Evolutionary conservation across 1,140 invertebrate genomes (phyloP).

Genomic region (Drosophila prosaltans): DNA sequence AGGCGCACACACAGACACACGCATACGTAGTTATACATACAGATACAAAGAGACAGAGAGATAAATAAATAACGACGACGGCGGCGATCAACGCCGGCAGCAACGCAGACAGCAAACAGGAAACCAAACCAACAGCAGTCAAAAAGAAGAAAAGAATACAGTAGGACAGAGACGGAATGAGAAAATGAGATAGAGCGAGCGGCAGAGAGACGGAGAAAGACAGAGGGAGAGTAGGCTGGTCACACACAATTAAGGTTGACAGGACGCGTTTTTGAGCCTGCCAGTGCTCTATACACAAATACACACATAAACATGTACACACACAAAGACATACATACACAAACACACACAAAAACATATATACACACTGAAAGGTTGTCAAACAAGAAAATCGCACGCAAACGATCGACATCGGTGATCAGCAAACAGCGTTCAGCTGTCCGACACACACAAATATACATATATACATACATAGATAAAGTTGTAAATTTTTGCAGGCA

Average conservation of each 20-base stretch:
- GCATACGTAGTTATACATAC: constrained; percentile 21
- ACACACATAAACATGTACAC: constrained; percentile 4
- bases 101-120: constrained; percentile 64
- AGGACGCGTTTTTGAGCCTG: constrained; percentile 38
- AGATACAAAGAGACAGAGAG: constrained; percentile 42
- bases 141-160: constrained; percentile 25
- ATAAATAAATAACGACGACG: constrained; percentile 76
- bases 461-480: constrained; percentile 56
- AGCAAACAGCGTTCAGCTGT: neutral
- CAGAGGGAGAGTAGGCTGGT: constrained; percentile 9
- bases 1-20: constrained; percentile 20
- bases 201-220: constrained; percentile 11
- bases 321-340: neutral
- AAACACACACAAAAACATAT: neutral
- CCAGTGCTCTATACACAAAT: constrained; percentile 3
- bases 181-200: constrained; percentile 1
- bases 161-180: neutral
- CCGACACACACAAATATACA: constrained; percentile 64
- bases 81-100: constrained; percentile 66
- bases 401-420: constrained; percentile 29
- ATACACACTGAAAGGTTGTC: constrained; percentile 66
- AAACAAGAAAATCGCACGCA: constrained; percentile 77
- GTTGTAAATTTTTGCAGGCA: constrained; percentile 70
- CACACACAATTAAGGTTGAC: constrained; percentile 59
- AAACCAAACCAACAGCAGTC: constrained; percentile 46